Evolutionary conservation across 2,113 vertebrate genomes (phyloP).

Genomic region (Redunca redunca): DNA sequence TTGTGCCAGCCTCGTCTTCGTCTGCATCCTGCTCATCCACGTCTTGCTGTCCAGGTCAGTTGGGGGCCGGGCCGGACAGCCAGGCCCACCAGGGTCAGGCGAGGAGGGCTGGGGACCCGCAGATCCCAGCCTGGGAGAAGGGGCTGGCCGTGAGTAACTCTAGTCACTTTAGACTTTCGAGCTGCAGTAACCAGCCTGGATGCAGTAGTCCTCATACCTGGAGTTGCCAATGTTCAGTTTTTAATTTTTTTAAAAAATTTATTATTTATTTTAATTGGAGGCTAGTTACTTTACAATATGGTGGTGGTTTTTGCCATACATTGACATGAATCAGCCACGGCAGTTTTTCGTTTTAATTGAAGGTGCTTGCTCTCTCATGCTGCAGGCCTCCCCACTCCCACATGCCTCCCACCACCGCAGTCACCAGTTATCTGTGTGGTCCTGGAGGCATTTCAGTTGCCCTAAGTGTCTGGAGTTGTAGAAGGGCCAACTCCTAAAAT

Average conservation of each 20-base stretch:
- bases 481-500: neutral
- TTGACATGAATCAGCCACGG: neutral
- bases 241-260: neutral
- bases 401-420: neutral
- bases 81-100: neutral
- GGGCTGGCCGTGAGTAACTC: neutral
- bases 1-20: slow-evolving; percentile 90
- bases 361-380: too few species aligned
- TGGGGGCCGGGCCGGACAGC: neutral
- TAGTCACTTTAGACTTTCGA: neutral
- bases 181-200: neutral
- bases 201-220: neutral
- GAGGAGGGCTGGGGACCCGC: neutral
- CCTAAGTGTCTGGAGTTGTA: too few species aligned
- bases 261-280: neutral
- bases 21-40: slow-evolving; percentile 93
- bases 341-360: neutral
- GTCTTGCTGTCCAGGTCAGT: slow-evolving; percentile 87
- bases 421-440: too few species aligned
- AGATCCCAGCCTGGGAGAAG: neutral
- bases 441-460: neutral
- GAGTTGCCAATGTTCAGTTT: rapidly evolving
- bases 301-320: neutral
- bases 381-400: neutral
- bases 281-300: neutral